Evolutionary conservation across 2,797 vertebrate species (phyloP).

Genomic region (Sebastes cheni): DNA sequence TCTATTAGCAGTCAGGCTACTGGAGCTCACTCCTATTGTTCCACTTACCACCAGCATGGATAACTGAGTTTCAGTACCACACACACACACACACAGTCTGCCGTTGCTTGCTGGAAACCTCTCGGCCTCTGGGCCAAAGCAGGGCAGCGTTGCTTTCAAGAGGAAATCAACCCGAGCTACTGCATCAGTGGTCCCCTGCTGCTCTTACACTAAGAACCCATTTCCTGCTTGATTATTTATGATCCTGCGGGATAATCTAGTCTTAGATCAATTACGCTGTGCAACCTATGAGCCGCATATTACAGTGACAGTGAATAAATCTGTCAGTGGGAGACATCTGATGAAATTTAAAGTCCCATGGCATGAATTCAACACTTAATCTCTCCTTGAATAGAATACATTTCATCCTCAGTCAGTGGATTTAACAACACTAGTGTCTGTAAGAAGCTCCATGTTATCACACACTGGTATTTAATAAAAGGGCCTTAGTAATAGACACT

Average conservation of each 20-base stretch:
- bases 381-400: background rate
- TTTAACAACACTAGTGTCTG: background rate
- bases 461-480: background rate
- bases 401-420: background rate
- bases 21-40: slow-evolving; percentile 21
- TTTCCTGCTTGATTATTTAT: slow-evolving; percentile 67
- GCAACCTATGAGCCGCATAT: slow-evolving; percentile 41
- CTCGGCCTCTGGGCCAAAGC: slow-evolving; percentile 9
- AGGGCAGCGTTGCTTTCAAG: slow-evolving; percentile 4
- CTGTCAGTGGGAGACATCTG: slow-evolving; percentile 24
- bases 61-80: slow-evolving; percentile 24
- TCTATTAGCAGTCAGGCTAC: slow-evolving; percentile 18
- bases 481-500: background rate
- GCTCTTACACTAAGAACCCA: slow-evolving; percentile 45
- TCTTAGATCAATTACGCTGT: slow-evolving; percentile 50
- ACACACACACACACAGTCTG: slow-evolving; percentile 16
- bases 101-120: slow-evolving; percentile 28
- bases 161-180: slow-evolving; percentile 14
- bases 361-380: slow-evolving; percentile 4
- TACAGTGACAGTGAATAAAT: slow-evolving; percentile 41
- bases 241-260: slow-evolving; percentile 46
- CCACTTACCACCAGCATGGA: slow-evolving; percentile 29
- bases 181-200: slow-evolving; percentile 22
- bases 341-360: slow-evolving; percentile 18
- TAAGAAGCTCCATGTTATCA: background rate